phyloP scores from a whole-genome alignment of 2,888 invertebrate species.

The Diarsia rubi region DNA sequence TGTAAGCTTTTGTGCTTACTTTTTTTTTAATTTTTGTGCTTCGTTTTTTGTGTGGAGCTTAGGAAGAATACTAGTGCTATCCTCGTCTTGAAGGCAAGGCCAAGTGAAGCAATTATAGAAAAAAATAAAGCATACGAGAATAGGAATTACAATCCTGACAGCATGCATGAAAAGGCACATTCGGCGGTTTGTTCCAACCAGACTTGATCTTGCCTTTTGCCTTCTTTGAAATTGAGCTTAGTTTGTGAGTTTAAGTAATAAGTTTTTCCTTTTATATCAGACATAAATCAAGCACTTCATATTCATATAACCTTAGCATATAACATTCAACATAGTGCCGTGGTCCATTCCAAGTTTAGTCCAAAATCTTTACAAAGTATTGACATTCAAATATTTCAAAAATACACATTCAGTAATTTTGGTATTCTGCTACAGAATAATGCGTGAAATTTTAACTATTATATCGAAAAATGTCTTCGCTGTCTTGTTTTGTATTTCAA shows the following conservation, averaged over 20 bases:
- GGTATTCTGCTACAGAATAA: background rate
- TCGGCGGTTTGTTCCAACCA: background rate
- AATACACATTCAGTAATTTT: background rate
- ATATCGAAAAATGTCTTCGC: background rate
- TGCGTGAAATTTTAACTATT: background rate
- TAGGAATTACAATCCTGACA: constrained; percentile 7
- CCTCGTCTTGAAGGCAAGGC: background rate
- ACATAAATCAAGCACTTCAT: background rate
- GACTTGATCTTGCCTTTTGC: background rate
- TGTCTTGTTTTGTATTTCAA: background rate
- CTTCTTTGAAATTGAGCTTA: constrained; percentile 10
- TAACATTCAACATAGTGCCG: background rate
- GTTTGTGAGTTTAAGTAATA: background rate
- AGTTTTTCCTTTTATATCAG: background rate
- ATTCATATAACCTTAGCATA: no score
- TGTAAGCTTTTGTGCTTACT: constrained; percentile 2
- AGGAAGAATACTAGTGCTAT: background rate
- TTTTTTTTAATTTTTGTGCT: background rate
- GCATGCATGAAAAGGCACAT: constrained; percentile 3
- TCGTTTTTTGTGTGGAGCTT: background rate
- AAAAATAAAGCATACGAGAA: constrained; percentile 21
- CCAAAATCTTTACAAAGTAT: background rate
- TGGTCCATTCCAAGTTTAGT: background rate
- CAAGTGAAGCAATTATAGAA: constrained; percentile 27
- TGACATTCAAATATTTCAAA: background rate